Conservation (phyloP, 2,113 vertebrate genomes). For the Esox niger region DNA sequence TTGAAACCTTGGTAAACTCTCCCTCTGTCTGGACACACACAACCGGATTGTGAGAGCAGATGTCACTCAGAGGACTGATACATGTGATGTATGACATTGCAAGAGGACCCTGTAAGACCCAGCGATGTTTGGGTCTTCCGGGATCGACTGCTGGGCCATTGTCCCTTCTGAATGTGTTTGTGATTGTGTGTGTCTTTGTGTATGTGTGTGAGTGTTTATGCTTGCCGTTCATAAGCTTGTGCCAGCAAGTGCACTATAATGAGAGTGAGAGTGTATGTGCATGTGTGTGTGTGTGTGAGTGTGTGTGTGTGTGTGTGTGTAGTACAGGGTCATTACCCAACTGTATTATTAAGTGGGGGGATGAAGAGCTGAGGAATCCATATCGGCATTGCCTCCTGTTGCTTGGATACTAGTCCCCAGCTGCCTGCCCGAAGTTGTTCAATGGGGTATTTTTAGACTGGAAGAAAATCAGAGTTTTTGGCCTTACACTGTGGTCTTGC, state of each 20-base stretch:
- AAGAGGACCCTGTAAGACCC: slow-evolving; percentile 34
- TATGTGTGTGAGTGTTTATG: slow-evolving; percentile 1
- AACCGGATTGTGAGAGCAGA: slow-evolving; percentile 27
- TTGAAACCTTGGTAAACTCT: not conserved
- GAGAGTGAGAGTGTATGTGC: not conserved
- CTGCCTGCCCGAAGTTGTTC: slow-evolving; percentile 45
- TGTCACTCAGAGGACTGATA: slow-evolving; percentile 31
- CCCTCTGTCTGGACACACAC: slow-evolving; percentile 13
- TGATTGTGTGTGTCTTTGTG: slow-evolving; percentile 1
- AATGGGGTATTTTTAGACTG: slow-evolving; percentile 68
- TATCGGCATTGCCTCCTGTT: slow-evolving; percentile 64
- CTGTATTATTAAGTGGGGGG: slow-evolving; percentile 56
- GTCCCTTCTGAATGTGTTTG: slow-evolving; percentile 16
- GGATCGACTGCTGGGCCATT: slow-evolving; percentile 46
- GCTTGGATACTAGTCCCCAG: slow-evolving; percentile 68
- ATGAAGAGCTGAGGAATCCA: slow-evolving; percentile 58
- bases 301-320: slow-evolving; percentile 18
- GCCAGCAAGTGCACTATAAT: not conserved
- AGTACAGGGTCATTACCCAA: slow-evolving; percentile 53
- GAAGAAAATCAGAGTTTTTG: slow-evolving; percentile 46
- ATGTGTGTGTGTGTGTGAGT: not conserved
- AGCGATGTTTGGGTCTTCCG: slow-evolving; percentile 45
- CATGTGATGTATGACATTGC: slow-evolving; percentile 50
- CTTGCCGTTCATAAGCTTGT: not conserved
- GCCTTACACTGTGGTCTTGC: slow-evolving; percentile 10